A percentile compares a stretch with the other conserved stretches of the same genome.
Evolutionary conservation across 2,888 invertebrate genomes (phyloP).

Genomic region (Drosophila incognita): DNA sequence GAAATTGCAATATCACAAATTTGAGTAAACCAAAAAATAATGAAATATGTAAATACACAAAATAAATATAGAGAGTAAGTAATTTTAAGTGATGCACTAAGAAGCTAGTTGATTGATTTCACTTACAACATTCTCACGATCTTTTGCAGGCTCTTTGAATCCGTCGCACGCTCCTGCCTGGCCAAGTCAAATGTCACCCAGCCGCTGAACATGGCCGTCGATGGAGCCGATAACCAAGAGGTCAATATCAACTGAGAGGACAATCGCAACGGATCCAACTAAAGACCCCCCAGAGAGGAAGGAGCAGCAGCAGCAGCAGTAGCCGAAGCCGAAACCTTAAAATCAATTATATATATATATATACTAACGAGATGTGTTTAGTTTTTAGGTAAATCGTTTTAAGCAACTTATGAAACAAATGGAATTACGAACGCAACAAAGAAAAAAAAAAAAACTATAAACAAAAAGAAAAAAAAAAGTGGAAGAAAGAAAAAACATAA

Average conservation of each 20-base stretch:
- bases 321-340: conserved; percentile 32
- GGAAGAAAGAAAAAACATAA: conserved; percentile 4
- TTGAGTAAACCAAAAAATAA: background rate
- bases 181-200: conserved; percentile 89
- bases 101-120: conserved; percentile 1
- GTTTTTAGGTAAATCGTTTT: conserved; percentile 70
- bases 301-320: conserved; percentile 20
- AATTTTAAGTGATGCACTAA: background rate
- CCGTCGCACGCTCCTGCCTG: conserved; percentile 98
- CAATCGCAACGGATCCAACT: conserved; percentile 34
- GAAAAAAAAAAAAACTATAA: conserved; percentile 17
- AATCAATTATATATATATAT: conserved; percentile 56
- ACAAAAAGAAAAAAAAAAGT: conserved; percentile 13
- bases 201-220: conserved; percentile 83
- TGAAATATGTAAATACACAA: background rate
- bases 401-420: conserved; percentile 66
- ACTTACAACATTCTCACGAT: conserved; percentile 10
- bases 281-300: conserved; percentile 25
- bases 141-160: conserved; percentile 93
- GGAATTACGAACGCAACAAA: conserved; percentile 41
- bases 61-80: background rate
- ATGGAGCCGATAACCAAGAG: conserved; percentile 83
- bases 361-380: conserved; percentile 66
- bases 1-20: background rate
- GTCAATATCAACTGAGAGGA: conserved; percentile 78